Percentiles rank a stretch among this genome's conserved stretches.
Conservation (phyloP, 2,797 vertebrate genomes). For the Craterocephalus amniculus region DNA sequence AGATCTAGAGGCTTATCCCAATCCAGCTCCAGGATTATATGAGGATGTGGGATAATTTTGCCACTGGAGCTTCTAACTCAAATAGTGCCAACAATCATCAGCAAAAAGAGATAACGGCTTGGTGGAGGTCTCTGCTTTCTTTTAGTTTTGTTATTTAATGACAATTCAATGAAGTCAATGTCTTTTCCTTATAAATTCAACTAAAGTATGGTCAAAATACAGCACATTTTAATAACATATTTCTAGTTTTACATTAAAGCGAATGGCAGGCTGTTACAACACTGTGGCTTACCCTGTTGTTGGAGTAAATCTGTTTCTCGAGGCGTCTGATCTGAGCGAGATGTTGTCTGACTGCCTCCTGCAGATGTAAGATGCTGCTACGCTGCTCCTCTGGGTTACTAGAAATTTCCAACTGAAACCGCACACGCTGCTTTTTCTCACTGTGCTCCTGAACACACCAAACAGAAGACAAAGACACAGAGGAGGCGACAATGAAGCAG, state of each 20-base stretch:
- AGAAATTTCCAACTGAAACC: slow-evolving; percentile 98
- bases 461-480: not conserved
- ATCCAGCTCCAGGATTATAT: too few relatives aligned
- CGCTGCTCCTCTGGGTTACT: slow-evolving; percentile 99
- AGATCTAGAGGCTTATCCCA: too few relatives aligned
- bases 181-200: not conserved
- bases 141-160: too few relatives aligned
- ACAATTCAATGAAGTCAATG: too few relatives aligned
- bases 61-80: too few relatives aligned
- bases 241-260: not conserved
- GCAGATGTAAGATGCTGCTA: slow-evolving; percentile 95
- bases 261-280: too few relatives aligned
- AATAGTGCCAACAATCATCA: too few relatives aligned
- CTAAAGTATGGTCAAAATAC: not conserved
- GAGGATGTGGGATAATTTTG: too few relatives aligned
- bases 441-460: slow-evolving; percentile 90
- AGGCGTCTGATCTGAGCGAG: slow-evolving; percentile 93
- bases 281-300: slow-evolving; percentile 86
- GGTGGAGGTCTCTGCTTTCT: too few relatives aligned
- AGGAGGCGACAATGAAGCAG: not conserved
- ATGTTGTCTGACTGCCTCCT: slow-evolving; percentile 95
- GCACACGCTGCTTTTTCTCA: slow-evolving; percentile 97
- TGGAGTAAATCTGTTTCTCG: slow-evolving; percentile 98
- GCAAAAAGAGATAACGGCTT: too few relatives aligned
- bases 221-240: not conserved